A percentile compares a stretch with the other conserved stretches of the same genome.
Conservation (phyloP, 2,888 invertebrate genomes). For the Abrostola triplasia region DNA sequence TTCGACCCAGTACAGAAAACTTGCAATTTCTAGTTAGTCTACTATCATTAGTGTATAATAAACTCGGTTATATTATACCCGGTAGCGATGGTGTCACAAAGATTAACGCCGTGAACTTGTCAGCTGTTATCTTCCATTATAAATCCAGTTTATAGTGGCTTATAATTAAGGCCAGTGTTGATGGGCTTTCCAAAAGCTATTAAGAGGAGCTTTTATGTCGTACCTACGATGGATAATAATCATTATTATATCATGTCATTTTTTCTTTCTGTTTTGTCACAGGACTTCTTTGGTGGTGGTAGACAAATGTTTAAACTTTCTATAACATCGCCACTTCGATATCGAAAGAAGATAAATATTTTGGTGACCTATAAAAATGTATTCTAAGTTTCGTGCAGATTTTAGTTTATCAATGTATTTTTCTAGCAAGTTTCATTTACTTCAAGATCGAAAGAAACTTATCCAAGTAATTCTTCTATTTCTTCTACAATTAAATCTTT, state of each 20-base stretch:
- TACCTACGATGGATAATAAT: neutral
- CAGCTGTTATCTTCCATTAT: constrained; percentile 31
- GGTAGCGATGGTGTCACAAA: constrained; percentile 8
- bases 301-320: neutral
- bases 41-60: neutral
- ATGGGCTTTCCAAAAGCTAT: constrained; percentile 9
- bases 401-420: too few relatives aligned
- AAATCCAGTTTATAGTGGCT: constrained; percentile 23
- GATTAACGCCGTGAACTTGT: constrained; percentile 26
- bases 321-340: neutral
- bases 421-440: too few relatives aligned
- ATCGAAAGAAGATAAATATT: neutral
- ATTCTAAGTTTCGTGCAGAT: neutral
- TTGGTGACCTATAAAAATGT: neutral
- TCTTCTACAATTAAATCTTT: too few relatives aligned
- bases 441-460: too few relatives aligned
- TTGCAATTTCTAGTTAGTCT: neutral
- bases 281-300: neutral
- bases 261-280: neutral
- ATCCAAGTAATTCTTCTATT: too few relatives aligned
- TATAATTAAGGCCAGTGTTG: constrained; percentile 26
- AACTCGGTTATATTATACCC: neutral
- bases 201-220: constrained; percentile 5
- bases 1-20: too few relatives aligned
- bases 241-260: neutral